Evolutionary conservation across 2,113 vertebrate genomes (phyloP).

Genomic region (Murina feae): DNA sequence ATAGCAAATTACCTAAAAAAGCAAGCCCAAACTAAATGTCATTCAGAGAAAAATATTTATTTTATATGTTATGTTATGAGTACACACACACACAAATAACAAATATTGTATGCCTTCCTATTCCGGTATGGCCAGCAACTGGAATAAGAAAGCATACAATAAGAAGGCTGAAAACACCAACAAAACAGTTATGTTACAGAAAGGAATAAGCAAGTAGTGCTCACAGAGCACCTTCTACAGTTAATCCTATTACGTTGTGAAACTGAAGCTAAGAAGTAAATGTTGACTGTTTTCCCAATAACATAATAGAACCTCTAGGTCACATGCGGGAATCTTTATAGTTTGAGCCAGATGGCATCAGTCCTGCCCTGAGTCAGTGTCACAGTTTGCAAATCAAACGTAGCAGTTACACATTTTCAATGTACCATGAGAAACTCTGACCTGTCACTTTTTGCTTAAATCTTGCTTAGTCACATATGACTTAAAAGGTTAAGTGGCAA

Average conservation of each 20-base stretch:
- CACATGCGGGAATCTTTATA: neutral
- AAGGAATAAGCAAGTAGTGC: neutral
- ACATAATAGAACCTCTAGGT: neutral
- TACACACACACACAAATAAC: neutral
- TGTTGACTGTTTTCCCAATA: neutral
- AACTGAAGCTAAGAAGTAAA: neutral
- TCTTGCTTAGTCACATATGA: conserved; percentile 17
- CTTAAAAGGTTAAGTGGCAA: conserved; percentile 38
- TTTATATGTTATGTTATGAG: neutral
- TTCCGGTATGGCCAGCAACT: neutral
- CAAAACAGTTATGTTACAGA: neutral
- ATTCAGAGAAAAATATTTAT: neutral
- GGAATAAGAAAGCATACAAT: neutral
- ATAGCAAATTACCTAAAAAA: neutral
- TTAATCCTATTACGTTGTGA: neutral
- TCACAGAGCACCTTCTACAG: neutral
- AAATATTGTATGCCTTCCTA: neutral
- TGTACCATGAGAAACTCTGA: conserved; percentile 10
- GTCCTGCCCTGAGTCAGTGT: neutral
- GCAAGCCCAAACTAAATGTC: neutral
- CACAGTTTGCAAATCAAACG: conserved; percentile 1
- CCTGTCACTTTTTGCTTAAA: conserved; percentile 34
- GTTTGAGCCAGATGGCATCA: conserved; percentile 6
- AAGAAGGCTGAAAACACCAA: neutral
- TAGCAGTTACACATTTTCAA: neutral